Evolutionary conservation across 2,113 vertebrate species (phyloP), one percentile per base, ranked within the genome.

Genomic region (Argyrosomus japonicus): DNA sequence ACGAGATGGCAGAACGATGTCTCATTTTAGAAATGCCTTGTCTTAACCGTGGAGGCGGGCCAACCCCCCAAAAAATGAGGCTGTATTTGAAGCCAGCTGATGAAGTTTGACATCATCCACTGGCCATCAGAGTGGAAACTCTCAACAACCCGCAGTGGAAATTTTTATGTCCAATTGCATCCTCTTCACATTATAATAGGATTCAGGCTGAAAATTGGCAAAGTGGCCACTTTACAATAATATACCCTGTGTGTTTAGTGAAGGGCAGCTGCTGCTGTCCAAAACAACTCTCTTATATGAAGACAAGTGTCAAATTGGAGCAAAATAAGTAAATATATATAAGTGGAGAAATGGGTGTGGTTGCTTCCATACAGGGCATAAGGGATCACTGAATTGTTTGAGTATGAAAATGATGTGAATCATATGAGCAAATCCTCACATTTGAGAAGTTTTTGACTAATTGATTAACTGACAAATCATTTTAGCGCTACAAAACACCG

Each of bases 191-290:
- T 65, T 6, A 53, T 19, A 11, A 79, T 1, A 6, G 47, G 32
- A 65, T 68, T 69, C 63, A 69, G 47, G 69, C 9, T 27, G 18
- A n/a, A 78, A 74, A 61, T 11, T 5, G 47, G 17, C 13, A 32
- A 70, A 72, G 79, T 75, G 61, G 67, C 60, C 27, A 73, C 48
- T 77, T 73, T 54, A 63, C 64, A 69, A 69, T 36, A 54, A 62
- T 19, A 51, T 4, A 40, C 18, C 6, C 2, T 3, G 7, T 51
- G 21, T 71, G 67, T 54, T 73, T 68, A 45, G 47, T 61, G 14
- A 19, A 25, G 43, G 21, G 29, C 32, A 19, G 10, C 25, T 29
- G 48, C 40, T 51, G 36, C 53, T 48, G 53, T 56, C 8, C 76
- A 54, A 57, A 75, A 63, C 15, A 12, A 12, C 47, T 25, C 48